Base-by-base conservation (phyloP, 2,797 vertebrate species). In the Sebastes elongatus region DNA sequence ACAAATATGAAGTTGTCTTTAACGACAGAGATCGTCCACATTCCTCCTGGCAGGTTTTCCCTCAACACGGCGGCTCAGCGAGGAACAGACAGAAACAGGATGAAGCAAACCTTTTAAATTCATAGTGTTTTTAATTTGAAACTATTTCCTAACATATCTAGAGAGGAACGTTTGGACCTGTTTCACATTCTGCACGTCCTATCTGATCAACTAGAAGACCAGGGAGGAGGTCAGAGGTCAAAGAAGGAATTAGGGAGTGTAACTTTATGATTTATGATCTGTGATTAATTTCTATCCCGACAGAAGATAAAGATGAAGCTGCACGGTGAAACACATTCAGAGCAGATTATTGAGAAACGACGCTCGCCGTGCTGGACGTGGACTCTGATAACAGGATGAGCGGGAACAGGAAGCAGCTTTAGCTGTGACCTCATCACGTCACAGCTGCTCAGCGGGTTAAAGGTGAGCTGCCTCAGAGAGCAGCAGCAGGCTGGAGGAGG, bases 381-480 rank as follows among this genome's bases (percentile, higher is more conserved):
- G 6, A 46, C 57, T 49, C n/a, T 53, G 68, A 71, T 61, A 49
- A 67, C 59, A 80, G 46, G 71, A 63, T 61, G 71, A 61, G 28
- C 22, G 25, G 32, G 56, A 86, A 57, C 18, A 82, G 61, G 76
- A 72, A 84, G 67, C 6, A 56, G 55, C 77, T 49, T 57, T 10
- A n/a, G 52, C 63, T 16, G 25, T 25, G 84, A 67, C 72, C 66
- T 86, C 64, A 49, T 80, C 74, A 33, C 10, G 10, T 68, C 76
- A 74, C 81, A 90, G 84, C 82, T 86, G 81, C 83, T 85, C 66
- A 60, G 55, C 32, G 33, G 38, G 73, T 16, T 30, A 67, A 62
- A 82, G 76, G 81, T 87, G 83, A 79, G 77, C 52, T 56, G 68
- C 1, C 52, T 9, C 61, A 33, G 27, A 33, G 25, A 33, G 30